These are phyloP conservation scores for Pseudonaja textilis DNA, from an alignment of 2,113 vertebrate genomes.

Conservation along the genomic window DNA sequence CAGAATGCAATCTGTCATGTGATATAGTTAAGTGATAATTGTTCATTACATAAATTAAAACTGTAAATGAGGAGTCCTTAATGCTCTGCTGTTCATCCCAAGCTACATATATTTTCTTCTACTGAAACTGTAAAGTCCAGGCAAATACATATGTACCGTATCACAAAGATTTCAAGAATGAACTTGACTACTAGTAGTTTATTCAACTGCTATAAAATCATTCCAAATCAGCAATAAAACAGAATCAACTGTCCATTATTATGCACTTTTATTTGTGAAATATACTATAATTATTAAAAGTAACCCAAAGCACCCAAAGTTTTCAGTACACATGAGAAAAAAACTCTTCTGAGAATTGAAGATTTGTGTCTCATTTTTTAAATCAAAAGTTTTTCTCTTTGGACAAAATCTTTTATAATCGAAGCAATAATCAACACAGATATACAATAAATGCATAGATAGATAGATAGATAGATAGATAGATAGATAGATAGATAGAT, in stretches of 20 bases:
- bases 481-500: background rate
- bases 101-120: background rate
- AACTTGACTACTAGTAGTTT: slow-evolving; percentile 9
- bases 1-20: background rate
- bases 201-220: background rate
- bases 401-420: slow-evolving; percentile 8
- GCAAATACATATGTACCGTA: background rate
- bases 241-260: slow-evolving; percentile 10
- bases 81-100: background rate
- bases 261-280: slow-evolving; percentile 2
- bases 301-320: background rate
- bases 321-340: background rate
- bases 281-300: background rate
- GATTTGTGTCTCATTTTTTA: background rate
- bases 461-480: background rate
- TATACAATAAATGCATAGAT: background rate
- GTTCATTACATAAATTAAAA: slow-evolving; percentile 39
- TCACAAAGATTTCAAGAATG: slow-evolving; percentile 39
- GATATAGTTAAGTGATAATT: slow-evolving; percentile 26
- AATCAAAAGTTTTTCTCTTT: background rate
- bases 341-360: background rate
- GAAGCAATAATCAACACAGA: background rate
- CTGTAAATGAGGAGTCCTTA: background rate
- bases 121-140: background rate
- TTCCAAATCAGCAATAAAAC: slow-evolving; percentile 12